Conservation (phyloP, 2,797 vertebrate species). For the Cyclura pinguis region DNA sequence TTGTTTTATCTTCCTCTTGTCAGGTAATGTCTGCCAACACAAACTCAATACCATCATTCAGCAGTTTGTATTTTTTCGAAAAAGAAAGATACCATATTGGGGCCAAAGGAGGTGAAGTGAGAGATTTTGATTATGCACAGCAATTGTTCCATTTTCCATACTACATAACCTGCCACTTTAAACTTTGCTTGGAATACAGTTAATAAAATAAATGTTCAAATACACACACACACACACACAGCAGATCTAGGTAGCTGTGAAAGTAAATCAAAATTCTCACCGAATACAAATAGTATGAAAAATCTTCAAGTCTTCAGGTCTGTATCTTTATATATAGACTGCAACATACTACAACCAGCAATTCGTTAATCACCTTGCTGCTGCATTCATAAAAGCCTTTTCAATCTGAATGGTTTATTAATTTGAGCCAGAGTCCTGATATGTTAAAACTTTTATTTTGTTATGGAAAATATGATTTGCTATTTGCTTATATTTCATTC, state of each 20-base stretch:
- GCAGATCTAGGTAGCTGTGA: constrained; percentile 61
- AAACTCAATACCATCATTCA: constrained; percentile 67
- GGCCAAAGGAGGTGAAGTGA: constrained; percentile 62
- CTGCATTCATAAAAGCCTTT: constrained; percentile 2
- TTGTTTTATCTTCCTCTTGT: constrained; percentile 67
- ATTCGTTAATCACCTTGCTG: not conserved
- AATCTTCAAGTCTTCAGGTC: not conserved
- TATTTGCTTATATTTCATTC: not conserved
- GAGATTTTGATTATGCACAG: constrained; percentile 67
- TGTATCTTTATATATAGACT: not conserved
- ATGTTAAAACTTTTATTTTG: constrained; percentile 5
- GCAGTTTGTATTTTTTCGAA: constrained; percentile 58
- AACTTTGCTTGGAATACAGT: constrained; percentile 64
- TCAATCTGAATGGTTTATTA: constrained; percentile 8
- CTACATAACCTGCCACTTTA: constrained; percentile 70
- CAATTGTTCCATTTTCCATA: constrained; percentile 75
- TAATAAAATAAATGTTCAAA: constrained; percentile 61
- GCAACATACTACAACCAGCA: not conserved
- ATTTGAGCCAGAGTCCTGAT: constrained; percentile 2
- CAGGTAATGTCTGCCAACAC: constrained; percentile 68
- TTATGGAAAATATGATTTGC: not conserved
- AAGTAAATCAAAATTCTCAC: constrained; percentile 70
- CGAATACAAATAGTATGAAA: constrained; percentile 23
- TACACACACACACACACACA: constrained; percentile 21
- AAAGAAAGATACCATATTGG: constrained; percentile 46